These are phyloP conservation scores for Prinia subflava DNA, from an alignment of 2,113 vertebrate genomes.

Conservation along the genomic window DNA sequence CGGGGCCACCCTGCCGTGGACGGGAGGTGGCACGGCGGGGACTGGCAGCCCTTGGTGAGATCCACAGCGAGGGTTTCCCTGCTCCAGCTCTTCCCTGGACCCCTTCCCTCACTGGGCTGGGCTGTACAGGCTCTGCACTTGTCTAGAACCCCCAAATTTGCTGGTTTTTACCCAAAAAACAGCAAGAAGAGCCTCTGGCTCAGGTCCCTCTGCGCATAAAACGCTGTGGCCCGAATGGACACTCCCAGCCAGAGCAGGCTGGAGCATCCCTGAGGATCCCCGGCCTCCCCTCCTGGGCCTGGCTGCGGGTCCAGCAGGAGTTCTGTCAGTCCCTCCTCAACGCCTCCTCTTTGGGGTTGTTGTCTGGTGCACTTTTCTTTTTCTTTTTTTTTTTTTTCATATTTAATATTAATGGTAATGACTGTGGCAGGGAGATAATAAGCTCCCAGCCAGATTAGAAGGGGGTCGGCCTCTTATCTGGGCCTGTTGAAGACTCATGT, in stretches of 20 bases:
- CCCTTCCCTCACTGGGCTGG: fast-evolving
- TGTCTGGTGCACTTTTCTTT: slow-evolving; percentile 42
- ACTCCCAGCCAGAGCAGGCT: background rate
- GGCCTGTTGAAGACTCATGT: slow-evolving; percentile 75
- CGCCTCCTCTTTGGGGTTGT: slow-evolving; percentile 48
- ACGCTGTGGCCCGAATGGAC: background rate
- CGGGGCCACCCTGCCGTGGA: background rate
- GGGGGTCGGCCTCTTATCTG: slow-evolving; percentile 80
- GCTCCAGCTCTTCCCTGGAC: background rate
- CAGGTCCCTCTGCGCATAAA: background rate
- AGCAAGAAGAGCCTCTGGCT: background rate
- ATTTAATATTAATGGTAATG: slow-evolving; percentile 86
- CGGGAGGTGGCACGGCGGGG: fast-evolving
- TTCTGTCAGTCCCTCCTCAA: background rate
- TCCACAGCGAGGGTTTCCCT: fast-evolving
- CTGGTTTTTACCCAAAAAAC: background rate
- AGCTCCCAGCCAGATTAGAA: slow-evolving; percentile 81
- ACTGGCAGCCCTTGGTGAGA: background rate
- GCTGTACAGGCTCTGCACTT: fast-evolving
- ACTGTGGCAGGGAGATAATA: slow-evolving; percentile 84
- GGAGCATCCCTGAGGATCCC: background rate
- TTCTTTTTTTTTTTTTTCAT: slow-evolving; percentile 27
- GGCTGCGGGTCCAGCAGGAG: background rate
- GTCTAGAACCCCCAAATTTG: background rate
- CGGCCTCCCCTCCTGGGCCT: background rate